Base-by-base conservation (phyloP, 2,113 vertebrate species). In the Coregonus clupeaformis region DNA sequence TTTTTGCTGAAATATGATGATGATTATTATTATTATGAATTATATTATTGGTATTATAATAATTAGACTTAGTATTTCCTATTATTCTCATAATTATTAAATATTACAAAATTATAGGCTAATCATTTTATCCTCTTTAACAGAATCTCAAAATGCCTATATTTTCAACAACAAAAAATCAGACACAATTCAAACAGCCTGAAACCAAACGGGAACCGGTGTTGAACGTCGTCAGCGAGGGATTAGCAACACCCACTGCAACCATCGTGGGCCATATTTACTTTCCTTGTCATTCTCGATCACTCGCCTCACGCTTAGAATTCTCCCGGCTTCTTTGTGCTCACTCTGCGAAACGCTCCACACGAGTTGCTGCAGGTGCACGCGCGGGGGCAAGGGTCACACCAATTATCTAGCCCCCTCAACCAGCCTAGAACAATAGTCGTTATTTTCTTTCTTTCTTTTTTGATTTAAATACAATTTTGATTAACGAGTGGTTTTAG, bases 371-470 rank as follows among this genome's bases (percentile, higher is more conserved):
- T 74, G 74, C 69, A 69, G 80, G 77, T 86, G 87, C 80, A 79
- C 80, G 83, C 84, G 87, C 60, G 77, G 72, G 83, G 79, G 64
- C 80, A 89, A 80, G 81, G 90, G 88, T 92, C 89, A 91, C 81
- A 76, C 72, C 78, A 72, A 83, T 89, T 89, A 87, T 82, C 66
- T 69, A 65, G 18, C 25, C 6, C 36, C 57, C 77, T 27, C 9
- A 49, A 55, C 52, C 52, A 16, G 65, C 18, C 64, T 66, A 74
- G 67, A 62, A 59, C 67, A 76, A 69, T 24, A 32, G 24, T 42
- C 36, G 36, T 42, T 42, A 11, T 12, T 42, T 11, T 2, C 16
- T 60, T 16, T 22, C 6, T 18, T 16, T 22, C 3, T 73, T 68
- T 36, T 14, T 59, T 29, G 64, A 27, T 77, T 36, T n/a, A 70